A percentile compares a stretch with the other conserved stretches of the same genome.
Conservation (phyloP, 2,888 invertebrate species). For the Podotricha telesiphe region DNA sequence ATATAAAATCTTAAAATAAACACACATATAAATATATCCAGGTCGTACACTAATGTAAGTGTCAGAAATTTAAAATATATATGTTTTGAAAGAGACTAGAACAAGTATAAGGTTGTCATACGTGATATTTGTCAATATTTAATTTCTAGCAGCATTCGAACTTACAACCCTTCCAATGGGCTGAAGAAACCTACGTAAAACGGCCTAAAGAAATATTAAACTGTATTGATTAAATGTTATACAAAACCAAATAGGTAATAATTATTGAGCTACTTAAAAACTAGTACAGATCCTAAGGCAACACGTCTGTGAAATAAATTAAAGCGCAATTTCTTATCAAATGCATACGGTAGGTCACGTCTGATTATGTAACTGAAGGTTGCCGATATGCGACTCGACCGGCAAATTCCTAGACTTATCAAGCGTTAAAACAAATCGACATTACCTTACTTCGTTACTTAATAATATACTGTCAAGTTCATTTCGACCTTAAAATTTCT, state of each 20-base stretch:
- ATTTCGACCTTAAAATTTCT: not conserved
- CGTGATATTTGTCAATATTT: too few species aligned
- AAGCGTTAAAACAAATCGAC: constrained; percentile 1
- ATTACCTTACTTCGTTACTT: constrained; percentile 8
- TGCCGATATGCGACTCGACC: constrained; percentile 1
- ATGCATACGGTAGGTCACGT: constrained; percentile 42
- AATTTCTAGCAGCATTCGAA: not conserved
- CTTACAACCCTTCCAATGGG: not conserved
- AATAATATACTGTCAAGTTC: not conserved
- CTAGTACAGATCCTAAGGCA: constrained; percentile 6
- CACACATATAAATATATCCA: not conserved
- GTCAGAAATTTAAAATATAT: too few species aligned
- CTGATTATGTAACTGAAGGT: constrained; percentile 34
- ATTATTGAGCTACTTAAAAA: not conserved
- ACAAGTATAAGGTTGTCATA: too few species aligned
- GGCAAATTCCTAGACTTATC: constrained; percentile 18
- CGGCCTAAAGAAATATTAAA: not conserved
- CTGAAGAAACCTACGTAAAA: not conserved
- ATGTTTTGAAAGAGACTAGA: too few species aligned
- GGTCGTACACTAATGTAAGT: not conserved
- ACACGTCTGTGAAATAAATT: constrained; percentile 21
- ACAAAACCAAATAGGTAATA: not conserved
- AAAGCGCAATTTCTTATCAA: constrained; percentile 36
- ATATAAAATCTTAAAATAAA: not conserved
- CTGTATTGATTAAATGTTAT: not conserved